phyloP scores from a whole-genome alignment of 2,797 vertebrate species.

The Carcharodon carcharias region DNA sequence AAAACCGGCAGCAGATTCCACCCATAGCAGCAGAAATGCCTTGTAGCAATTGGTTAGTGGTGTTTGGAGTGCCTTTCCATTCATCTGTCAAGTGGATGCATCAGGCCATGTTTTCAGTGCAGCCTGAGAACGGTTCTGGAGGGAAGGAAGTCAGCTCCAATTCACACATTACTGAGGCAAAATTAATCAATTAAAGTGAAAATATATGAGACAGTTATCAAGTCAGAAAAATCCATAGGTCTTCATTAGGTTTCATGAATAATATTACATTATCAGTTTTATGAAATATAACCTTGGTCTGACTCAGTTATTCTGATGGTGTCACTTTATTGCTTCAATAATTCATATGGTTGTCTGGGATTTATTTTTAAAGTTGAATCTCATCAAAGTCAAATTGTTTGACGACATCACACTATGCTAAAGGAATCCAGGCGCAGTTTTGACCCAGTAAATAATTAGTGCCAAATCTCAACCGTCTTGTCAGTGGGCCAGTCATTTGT shows the following conservation, averaged over 20 bases:
- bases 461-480: not conserved
- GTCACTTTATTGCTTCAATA: not conserved
- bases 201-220: not conserved
- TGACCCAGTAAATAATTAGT: not conserved
- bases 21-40: not conserved
- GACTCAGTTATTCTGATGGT: not conserved
- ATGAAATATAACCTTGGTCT: not conserved
- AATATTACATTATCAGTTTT: conserved; percentile 2
- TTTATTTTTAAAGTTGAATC: not conserved
- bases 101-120: not conserved
- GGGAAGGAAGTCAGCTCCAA: not conserved
- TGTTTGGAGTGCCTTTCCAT: not conserved
- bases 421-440: not conserved
- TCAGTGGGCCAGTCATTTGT: not conserved
- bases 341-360: not conserved
- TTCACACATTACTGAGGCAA: not conserved
- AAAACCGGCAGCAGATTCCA: not conserved
- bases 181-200: not conserved
- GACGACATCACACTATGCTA: not conserved
- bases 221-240: not conserved
- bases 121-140: not conserved
- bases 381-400: not conserved
- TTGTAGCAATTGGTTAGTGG: not conserved
- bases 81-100: not conserved
- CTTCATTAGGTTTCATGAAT: not conserved